These are phyloP conservation scores for Diadromus collaris DNA, from an alignment of 2,888 invertebrate species.

Conservation along the genomic window DNA sequence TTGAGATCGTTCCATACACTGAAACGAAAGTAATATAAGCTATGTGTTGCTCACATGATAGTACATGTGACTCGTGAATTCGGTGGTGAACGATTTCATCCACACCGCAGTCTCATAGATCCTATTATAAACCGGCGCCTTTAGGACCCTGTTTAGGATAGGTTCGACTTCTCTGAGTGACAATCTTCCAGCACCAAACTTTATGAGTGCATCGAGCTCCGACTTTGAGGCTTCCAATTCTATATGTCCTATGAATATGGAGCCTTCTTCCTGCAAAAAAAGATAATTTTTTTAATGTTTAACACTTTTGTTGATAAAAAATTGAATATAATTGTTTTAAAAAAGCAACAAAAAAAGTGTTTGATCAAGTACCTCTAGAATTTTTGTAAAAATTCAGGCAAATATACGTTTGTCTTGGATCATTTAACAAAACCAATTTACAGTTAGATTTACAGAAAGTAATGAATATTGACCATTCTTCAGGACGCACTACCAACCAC, in stretches of 20 bases:
- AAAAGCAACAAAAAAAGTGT: slow-evolving; percentile 3
- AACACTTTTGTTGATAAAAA: not conserved
- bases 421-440: not conserved
- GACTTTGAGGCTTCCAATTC: slow-evolving; percentile 64
- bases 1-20: not conserved
- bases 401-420: not conserved
- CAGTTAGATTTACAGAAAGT: not conserved
- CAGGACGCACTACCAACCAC: not conserved
- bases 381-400: not conserved
- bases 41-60: slow-evolving; percentile 56
- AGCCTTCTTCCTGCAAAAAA: slow-evolving; percentile 60
- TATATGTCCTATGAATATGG: slow-evolving; percentile 63
- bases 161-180: slow-evolving; percentile 70
- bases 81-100: slow-evolving; percentile 1
- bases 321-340: not conserved
- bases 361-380: not conserved
- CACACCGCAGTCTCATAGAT: slow-evolving; percentile 36
- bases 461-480: not conserved
- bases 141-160: slow-evolving; percentile 68
- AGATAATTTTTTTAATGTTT: not conserved
- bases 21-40: not conserved
- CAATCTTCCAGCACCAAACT: slow-evolving; percentile 64
- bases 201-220: slow-evolving; percentile 66
- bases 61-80: slow-evolving; percentile 39
- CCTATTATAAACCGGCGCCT: slow-evolving; percentile 43